Evolutionary conservation across 92 coral and sea anemone genomes (phyloP), one percentile per base, ranked within the genome.

Genomic region (Epizoanthus rinbou): DNA sequence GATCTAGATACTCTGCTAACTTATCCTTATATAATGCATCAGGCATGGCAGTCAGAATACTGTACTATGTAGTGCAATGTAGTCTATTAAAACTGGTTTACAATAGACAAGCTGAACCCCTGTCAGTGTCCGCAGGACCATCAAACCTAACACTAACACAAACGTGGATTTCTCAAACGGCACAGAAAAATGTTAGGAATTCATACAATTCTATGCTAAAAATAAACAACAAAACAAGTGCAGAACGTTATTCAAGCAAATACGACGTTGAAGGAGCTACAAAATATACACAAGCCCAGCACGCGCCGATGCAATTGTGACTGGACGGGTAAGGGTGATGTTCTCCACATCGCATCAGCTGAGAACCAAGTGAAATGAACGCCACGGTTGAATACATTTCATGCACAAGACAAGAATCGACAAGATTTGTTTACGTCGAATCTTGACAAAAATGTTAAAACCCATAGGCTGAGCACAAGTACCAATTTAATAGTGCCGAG

Each of bases 141-240:
- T 71, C 21, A 45, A 41, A 70, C 45, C 16, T 22, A 70, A 70
- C 9, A 76, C 41, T 25, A 39, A 21, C 19, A 76, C 81, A 76
- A 58, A 76, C 35, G 39, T 64, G 68, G 67, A 33, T 53, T 31
- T 59, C 66, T 14, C 72, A 67, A 63, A 78, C 21, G 47, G 58
- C 69, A 15, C 35, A 59, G 35, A 76, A 78, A 78, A 62, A 78
- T 78, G 71, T 37, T 78, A 18, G 71, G 82, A 78, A 78, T 78
- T 78, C 82, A 28, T 78, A 62, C 33, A 57, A 78, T 78, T 78
- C 47, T 57, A 62, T 8, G 58, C 70, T 41, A 62, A 78, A 78
- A 78, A 78, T 78, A 78, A 78, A 78, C 71, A 76, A 59, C 50
- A 78, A 45, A 63, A 63, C 43, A 60, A 16, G 41, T 39, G 58